A percentile compares a stretch with the other conserved stretches of the same genome.
Conservation (phyloP, 2,888 invertebrate species). For the Ochropleura leucogaster region DNA sequence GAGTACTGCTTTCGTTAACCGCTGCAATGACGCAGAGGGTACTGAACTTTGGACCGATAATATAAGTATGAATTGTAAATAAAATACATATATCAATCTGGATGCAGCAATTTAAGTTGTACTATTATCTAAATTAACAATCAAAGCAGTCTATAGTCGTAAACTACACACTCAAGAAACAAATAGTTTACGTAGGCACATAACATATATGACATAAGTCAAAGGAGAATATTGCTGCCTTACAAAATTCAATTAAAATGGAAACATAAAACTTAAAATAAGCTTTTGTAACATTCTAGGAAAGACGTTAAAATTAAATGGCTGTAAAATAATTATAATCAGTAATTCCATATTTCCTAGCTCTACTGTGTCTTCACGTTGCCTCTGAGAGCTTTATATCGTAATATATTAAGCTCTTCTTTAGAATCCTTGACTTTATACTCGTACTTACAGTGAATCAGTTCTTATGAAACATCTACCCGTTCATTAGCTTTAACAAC, state of each 20-base stretch:
- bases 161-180: not conserved
- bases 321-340: not conserved
- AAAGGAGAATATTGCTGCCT: not conserved
- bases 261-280: not conserved
- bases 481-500: not conserved
- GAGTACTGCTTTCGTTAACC: conserved; percentile 9
- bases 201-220: not conserved
- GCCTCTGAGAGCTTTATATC: conserved; percentile 12
- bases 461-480: not conserved
- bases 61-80: not conserved
- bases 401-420: not conserved
- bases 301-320: conserved; percentile 1
- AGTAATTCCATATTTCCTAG: not conserved
- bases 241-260: conserved; percentile 21
- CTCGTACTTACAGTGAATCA: not conserved
- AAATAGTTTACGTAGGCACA: not conserved
- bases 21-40: not conserved
- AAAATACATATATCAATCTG: not conserved
- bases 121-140: conserved; percentile 12
- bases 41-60: not conserved
- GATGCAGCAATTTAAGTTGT: not conserved
- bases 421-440: not conserved
- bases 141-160: conserved; percentile 17
- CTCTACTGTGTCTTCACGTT: not conserved
- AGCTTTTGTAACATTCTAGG: not conserved